Base-by-base conservation (phyloP, 2,797 vertebrate species). In the Clarias fuscus region DNA sequence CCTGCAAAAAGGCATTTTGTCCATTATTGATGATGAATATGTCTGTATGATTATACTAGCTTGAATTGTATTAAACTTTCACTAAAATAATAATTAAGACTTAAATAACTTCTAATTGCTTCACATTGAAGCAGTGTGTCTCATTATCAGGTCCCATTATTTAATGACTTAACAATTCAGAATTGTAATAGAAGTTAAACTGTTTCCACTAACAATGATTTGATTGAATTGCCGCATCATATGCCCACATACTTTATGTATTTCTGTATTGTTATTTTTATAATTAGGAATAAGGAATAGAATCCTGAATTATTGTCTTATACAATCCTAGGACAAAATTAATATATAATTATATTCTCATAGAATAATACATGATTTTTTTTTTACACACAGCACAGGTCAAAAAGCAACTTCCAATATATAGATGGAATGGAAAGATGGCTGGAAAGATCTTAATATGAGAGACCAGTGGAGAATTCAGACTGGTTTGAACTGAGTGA, bases 81-180 rank as follows among this genome's bases (percentile, higher is more conserved):
- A 15, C 70, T 43, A 43, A 14, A 43, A n/a, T 56, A 75, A 75
- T 27, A 75, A 76, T 56, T 76, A 48, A 48, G 40, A 53, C 59
- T 40, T 68, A 77, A 77, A 65, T 27, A 82, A 82, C 40, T 76
- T 62, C 37, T 27, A 40, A 33, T 56, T 58, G 71, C 75, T 33
- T 64, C 22, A 77, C 37, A 30, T 56, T 14, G 53, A 71, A 15
- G n/a, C 67, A 71, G 27, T 30, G 58, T 56, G 59, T 85, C 30
- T 85, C 71, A 82, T 76, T 75, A 48, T 62, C 24, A 6, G 2
- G 18, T 56, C 64, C 27, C 80, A 82, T 65, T 73, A 59, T 37
- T 64, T 83, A 85, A 87, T 67, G 24, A 82, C 53, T 85, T 33
- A 86, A 87, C 58, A 30, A 82, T 64, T 87, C 76, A 71, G 86